phyloP scores from a whole-genome alignment of 2,888 invertebrate species.

The Drosophila kambysellisi region DNA sequence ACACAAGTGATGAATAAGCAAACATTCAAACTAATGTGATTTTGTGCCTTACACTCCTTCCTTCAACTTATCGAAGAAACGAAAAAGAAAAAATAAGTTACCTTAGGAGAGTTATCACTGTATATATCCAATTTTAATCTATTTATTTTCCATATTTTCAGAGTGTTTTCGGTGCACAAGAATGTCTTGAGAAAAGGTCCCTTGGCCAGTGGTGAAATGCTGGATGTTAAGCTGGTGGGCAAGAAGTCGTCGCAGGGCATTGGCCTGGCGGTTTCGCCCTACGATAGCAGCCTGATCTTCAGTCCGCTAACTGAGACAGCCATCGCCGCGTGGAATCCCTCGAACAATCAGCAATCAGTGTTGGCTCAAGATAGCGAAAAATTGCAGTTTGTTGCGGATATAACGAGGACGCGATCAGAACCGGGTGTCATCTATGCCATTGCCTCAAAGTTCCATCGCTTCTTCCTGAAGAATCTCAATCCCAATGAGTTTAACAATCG shows the following conservation, averaged over 20 bases:
- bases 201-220: conserved; percentile 88
- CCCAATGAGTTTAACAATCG: conserved; percentile 90
- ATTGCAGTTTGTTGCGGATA: conserved; percentile 92
- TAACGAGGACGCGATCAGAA: conserved; percentile 89
- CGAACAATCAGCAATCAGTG: conserved; percentile 90
- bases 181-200: conserved; percentile 91
- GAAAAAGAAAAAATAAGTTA: background rate
- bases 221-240: conserved; percentile 92
- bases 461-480: conserved; percentile 89
- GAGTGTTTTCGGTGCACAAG: conserved; percentile 92
- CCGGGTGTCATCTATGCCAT: conserved; percentile 90
- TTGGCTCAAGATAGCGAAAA: conserved; percentile 90
- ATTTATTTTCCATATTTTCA: conserved; percentile 62
- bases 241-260: conserved; percentile 94
- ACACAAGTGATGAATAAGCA: no score
- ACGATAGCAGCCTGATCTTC: conserved; percentile 91
- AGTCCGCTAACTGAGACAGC: conserved; percentile 93
- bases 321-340: conserved; percentile 92
- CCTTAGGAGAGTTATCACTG: background rate
- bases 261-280: conserved; percentile 89
- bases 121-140: background rate
- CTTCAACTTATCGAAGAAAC: background rate
- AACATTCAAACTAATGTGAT: background rate
- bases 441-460: conserved; percentile 92
- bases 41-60: background rate